Evolutionary conservation across 92 coral and sea anemone genomes (phyloP), one percentile per base, ranked within the genome.

Genomic region (Galaxea fascicularis): DNA sequence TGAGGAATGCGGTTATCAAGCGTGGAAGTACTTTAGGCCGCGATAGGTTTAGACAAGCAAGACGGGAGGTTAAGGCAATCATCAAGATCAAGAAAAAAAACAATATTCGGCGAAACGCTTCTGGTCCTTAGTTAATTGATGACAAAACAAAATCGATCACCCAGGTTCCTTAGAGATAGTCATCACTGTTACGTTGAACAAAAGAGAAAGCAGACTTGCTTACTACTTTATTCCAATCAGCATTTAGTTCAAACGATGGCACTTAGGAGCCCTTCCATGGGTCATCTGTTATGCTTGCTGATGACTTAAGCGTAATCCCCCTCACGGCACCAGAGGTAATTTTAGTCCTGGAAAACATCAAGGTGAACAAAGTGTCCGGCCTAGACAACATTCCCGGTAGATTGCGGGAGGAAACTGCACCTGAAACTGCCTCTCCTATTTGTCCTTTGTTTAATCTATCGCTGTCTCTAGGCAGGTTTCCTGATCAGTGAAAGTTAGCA

Each of bases 91-190:
- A 85, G 78, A 49, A 85, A 85, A n/a, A n/a, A 76, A 85, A 58
- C 86, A 81, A 18, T 54, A 4, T 28, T 31, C 89, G 0, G 27
- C 44, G 30, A 56, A 79, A 86, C 80, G 85, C 73, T 78, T 71
- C 45, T 86, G 80, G 90, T 86, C 85, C 21, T 86, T 65, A n/a
- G 90, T 86, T 39, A 86, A 86, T 73, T 86, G 16, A 79, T 26
- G 79, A 86, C 85, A 21, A 76, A 76, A 54, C 90, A 78, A 86
- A 78, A 79, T 69, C 80, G 90, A 7, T 13, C 79, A 25, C 80
- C 85, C 29, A 16, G 49, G 60, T 70, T 78, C 20, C 29, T 86
- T 78, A 78, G 90, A 26, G 79, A 86, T 18, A 78, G 90, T 44
- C 86, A 87, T 41, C 80, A 80, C 18, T 78, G n/a, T 86, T 78